phyloP scores from a whole-genome alignment of 2,888 invertebrate species.

The Mesorhabditis belari region DNA sequence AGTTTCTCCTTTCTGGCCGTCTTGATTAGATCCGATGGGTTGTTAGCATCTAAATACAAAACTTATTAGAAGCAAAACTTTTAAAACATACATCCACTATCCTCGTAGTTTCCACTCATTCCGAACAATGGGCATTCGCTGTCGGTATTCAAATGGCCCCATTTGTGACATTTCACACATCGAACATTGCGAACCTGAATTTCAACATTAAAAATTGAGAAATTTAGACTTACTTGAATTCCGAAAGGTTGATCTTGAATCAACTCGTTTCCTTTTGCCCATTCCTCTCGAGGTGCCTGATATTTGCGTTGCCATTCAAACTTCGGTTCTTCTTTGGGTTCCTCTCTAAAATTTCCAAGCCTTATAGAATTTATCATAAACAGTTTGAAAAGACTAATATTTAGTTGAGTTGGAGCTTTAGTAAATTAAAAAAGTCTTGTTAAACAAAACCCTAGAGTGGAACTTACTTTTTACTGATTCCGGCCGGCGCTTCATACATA shows the following conservation, averaged over 20 bases:
- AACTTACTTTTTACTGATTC: slow-evolving; percentile 55
- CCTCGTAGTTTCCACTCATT: slow-evolving; percentile 55
- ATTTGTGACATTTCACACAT: slow-evolving; percentile 97
- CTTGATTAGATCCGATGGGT: slow-evolving; percentile 49
- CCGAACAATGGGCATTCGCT: slow-evolving; percentile 87
- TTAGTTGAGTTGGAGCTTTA: neutral
- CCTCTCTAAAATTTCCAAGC: slow-evolving; percentile 15
- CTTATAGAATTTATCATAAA: neutral
- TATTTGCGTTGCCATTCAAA: slow-evolving; percentile 99
- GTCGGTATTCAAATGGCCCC: slow-evolving; percentile 96
- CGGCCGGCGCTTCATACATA: slow-evolving; percentile 98
- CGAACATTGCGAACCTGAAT: slow-evolving; percentile 84
- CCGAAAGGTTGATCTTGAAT: slow-evolving; percentile 68
- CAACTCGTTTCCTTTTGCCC: slow-evolving; percentile 92
- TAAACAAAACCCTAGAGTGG: neutral
- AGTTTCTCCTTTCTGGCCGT: slow-evolving; percentile 22
- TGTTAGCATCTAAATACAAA: slow-evolving; percentile 43
- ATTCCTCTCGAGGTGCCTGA: slow-evolving; percentile 93
- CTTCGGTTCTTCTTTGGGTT: slow-evolving; percentile 78
- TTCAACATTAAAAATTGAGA: slow-evolving; percentile 53
- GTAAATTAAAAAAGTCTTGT: neutral
- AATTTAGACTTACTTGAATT: slow-evolving; percentile 80
- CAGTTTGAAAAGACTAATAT: neutral
- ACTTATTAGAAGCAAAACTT: neutral
- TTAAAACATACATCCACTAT: slow-evolving; percentile 48